These are phyloP conservation scores for Stictocephala bisonia DNA, from an alignment of 2,888 invertebrate genomes.

Conservation along the genomic window DNA sequence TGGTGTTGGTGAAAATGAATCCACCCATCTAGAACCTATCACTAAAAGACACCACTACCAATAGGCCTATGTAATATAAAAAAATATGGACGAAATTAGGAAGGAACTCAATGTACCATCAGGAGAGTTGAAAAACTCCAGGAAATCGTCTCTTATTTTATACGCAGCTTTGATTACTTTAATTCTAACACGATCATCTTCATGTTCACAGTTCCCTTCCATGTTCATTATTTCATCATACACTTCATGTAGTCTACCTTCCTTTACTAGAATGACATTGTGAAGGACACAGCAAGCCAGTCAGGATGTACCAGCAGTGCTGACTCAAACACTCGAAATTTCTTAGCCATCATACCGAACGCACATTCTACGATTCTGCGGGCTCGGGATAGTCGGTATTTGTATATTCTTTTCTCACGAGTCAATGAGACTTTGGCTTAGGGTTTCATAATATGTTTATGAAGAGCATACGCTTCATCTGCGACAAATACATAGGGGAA, in stretches of 20 bases:
- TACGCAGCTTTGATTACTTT: constrained; percentile 41
- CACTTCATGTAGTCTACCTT: constrained; percentile 4
- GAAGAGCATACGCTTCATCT: constrained; percentile 33
- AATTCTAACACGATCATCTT: background rate
- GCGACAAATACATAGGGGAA: constrained; percentile 40
- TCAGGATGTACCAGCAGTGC: constrained; percentile 32
- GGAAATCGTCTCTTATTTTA: constrained; percentile 16
- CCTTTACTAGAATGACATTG: constrained; percentile 27
- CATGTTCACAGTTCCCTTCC: background rate
- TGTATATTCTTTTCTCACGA: constrained; percentile 29
- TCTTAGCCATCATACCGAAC: constrained; percentile 36
- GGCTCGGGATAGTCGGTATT: constrained; percentile 40
- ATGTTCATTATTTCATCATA: constrained; percentile 34
- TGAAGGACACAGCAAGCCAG: constrained; percentile 39
- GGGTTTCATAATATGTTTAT: constrained; percentile 21
- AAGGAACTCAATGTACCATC: constrained; percentile 8
- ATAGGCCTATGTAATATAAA: too few relatives aligned
- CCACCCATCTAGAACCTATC: too few relatives aligned
- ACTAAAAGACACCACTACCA: too few relatives aligned
- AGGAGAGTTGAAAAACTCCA: constrained; percentile 18
- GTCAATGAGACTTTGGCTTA: constrained; percentile 6
- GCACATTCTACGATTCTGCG: constrained; percentile 44
- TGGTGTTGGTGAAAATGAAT: too few relatives aligned
- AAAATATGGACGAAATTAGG: too few relatives aligned
- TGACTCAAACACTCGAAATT: constrained; percentile 16